Conservation (phyloP, 2,113 vertebrate species). For the Girardinichthys multiradiatus region DNA sequence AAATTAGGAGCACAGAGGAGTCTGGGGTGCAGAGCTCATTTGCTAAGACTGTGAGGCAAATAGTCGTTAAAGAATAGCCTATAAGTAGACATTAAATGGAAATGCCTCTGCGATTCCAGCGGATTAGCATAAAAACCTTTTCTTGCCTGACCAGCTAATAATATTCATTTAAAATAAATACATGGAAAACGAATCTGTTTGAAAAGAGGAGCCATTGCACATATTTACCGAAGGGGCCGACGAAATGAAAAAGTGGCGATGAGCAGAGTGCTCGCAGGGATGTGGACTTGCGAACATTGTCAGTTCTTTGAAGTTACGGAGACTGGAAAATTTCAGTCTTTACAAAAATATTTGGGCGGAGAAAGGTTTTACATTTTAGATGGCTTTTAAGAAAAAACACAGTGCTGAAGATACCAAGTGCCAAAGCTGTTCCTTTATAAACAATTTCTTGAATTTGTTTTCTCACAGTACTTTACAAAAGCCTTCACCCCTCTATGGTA, state of each 20-base stretch:
- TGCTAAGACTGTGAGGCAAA: constrained; percentile 85
- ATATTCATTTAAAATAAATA: constrained; percentile 80
- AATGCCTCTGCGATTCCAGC: constrained; percentile 81
- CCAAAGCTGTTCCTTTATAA: constrained; percentile 4
- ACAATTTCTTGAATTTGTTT: constrained; percentile 34
- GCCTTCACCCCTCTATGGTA: not conserved
- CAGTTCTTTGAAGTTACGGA: constrained; percentile 76
- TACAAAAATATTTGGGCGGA: constrained; percentile 76
- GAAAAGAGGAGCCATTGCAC: constrained; percentile 76
- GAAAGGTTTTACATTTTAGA: constrained; percentile 58
- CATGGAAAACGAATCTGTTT: constrained; percentile 76
- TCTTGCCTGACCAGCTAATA: constrained; percentile 84
- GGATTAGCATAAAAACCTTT: constrained; percentile 84
- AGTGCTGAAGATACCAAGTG: constrained; percentile 55
- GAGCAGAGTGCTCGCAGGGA: constrained; percentile 73
- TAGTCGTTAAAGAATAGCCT: constrained; percentile 82
- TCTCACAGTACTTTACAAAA: not conserved
- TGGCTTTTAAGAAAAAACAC: constrained; percentile 37
- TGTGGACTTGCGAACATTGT: constrained; percentile 68
- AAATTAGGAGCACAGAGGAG: constrained; percentile 83
- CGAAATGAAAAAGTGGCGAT: constrained; percentile 75
- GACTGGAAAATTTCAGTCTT: constrained; percentile 80
- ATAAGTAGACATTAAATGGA: constrained; percentile 80
- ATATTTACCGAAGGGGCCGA: constrained; percentile 80
- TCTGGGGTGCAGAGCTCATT: constrained; percentile 84